Percentiles rank a stretch among this genome's conserved stretches.
Conservation (phyloP, 35 echinoderm and acorn worm genomes). For the Hemicentrotus pulcherrimus region DNA sequence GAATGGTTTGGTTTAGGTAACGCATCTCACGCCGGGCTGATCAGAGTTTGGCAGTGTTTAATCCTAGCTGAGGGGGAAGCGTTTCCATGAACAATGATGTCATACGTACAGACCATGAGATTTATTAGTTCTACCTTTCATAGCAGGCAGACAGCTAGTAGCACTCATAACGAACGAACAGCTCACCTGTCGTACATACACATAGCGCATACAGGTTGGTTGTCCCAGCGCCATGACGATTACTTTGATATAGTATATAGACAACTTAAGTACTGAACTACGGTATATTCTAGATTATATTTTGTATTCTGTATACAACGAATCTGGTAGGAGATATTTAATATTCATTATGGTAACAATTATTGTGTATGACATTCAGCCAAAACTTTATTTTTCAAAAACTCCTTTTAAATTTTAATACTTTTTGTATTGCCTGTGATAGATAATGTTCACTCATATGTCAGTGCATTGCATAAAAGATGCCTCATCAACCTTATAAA, state of each 20-base stretch:
- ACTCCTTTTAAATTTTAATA: no score
- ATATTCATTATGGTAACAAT: no score
- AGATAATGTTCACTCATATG: no score
- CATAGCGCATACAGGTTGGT: neutral
- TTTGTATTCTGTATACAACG: neutral
- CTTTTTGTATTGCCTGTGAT: no score
- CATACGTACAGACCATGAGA: neutral
- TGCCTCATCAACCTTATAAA: no score
- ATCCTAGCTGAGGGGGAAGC: neutral
- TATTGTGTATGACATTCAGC: no score
- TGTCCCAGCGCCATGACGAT: neutral
- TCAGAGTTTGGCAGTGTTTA: neutral
- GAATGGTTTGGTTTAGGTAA: neutral
- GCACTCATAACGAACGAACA: neutral
- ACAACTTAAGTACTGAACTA: neutral
- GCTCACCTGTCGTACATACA: neutral
- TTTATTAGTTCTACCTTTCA: neutral
- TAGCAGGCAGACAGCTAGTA: neutral
- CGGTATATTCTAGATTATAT: no score
- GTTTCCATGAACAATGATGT: conserved; percentile 12
- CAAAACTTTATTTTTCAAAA: no score
- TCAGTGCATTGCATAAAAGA: no score
- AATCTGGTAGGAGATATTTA: neutral
- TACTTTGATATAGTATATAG: neutral
- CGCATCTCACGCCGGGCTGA: neutral